Base-by-base conservation (phyloP, 2,888 invertebrate species). In the Dicycla oo region DNA sequence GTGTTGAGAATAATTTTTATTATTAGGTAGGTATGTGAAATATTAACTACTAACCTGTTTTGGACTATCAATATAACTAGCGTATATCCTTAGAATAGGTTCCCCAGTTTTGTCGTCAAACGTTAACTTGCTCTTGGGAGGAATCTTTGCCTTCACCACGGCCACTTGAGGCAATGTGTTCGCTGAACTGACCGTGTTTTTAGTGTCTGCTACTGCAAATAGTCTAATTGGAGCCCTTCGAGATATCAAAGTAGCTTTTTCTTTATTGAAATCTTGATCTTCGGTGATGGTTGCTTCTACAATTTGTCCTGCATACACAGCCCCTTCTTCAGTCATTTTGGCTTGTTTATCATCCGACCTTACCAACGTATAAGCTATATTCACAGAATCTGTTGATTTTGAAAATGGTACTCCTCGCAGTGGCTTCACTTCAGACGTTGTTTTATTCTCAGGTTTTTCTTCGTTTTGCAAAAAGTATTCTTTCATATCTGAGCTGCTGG, bases 11-110 rank as follows among this genome's bases (percentile, higher is more conserved):
- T 13, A 0, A 15, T 43, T n/a, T 47, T 38, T 49, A n/a, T 3
- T 15, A 15, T 26, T 5, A 47, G 1, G 30, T 26, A 11, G 3
- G 18, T 18, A 15, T 8, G 10, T 38, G 10, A 54, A 43, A 45
- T 45, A 18, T 60, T 23, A 54, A 49, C 63, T 38, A 66, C 73
- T 87, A 88, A 95, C 95, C 92, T 94, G 94, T 47, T 88, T 69
- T 11, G 93, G 91, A 77, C 82, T 92, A 70, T 95, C 93, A 51
- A 93, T 86, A 72, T 95, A 96, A 83, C 94, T 96, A 1, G 96
- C 96, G 81, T 96, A 97, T 88, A 97, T 97, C 83, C 96, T 94
- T 82, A 97, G 90, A 38, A 96, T 94, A 8, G 96, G 95, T 78
- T 95, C 95, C 10, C 95, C 95, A 53, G 94, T 94, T 72, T 94